Base-by-base conservation (phyloP, 1,140 invertebrate genomes). In the Eubasilissa regina region DNA sequence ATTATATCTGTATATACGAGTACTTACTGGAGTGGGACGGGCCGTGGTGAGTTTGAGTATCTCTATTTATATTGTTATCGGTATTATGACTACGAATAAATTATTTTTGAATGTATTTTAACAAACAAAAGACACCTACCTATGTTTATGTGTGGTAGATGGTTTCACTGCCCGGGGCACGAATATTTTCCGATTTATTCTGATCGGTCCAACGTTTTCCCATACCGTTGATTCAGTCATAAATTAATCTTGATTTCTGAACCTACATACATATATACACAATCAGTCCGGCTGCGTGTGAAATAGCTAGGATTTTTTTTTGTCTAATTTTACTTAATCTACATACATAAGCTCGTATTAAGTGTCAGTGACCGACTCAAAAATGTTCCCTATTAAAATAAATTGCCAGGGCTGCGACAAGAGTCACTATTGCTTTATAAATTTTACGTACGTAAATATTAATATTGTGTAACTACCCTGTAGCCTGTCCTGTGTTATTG, bases 321-420 rank as follows among this genome's bases (percentile, higher is more conserved):
- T 58, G 9, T 58, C 11, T 58, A 58, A 21, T 58, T 58, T 58
- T 58, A 15, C 55, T 19, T 58, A 19, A 58, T 58, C 55, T 58
- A 58, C 55, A 58, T 12, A 19, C 21, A 58, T 58, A 58, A 58
- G 4, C 17, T 11, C 15, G 21, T 58, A 58, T 58, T 64, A 64
- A 64, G 60, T 64, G 60, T 64, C 60, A 64, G 60, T 64, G 60
- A 64, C 60, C 60, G 35, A 43, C 19, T 64, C 13, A 25, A 64
- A 64, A 44, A 64, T n/a, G 60, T 64, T 64, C 60, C 21, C 35
- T 43, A 25, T 64, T 64, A 19, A 25, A 64, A 7, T n/a, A 25
- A 64, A 7, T n/a, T 64, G 55, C 11, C 17, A 58, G 55, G 55
- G 55, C 4, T 58, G 55, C 3, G 15, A 8, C 55, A 35, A 35